These are phyloP conservation scores for Drosophila nebulosa DNA, from an alignment of 1,140 invertebrate species.

Conservation along the genomic window DNA sequence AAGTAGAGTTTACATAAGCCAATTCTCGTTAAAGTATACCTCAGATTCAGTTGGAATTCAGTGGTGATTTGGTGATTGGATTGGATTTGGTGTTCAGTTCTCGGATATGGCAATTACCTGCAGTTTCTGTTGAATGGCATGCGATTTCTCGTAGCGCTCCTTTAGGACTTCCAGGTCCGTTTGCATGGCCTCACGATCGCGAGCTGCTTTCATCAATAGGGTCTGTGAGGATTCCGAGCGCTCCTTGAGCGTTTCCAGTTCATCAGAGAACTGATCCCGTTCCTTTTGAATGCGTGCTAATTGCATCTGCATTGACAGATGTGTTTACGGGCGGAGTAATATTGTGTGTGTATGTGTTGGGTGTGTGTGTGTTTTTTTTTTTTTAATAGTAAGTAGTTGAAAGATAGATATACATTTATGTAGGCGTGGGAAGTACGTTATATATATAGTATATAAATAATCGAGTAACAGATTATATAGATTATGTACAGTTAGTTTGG, in stretches of 20 bases:
- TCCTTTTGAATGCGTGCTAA: constrained; percentile 93
- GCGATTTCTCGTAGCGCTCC: constrained; percentile 93
- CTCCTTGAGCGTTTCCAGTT: constrained; percentile 91
- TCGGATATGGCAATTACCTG: constrained; percentile 82
- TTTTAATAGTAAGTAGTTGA: no score
- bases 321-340: constrained; percentile 7
- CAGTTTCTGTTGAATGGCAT: constrained; percentile 91
- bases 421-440: constrained; percentile 49
- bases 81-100: neutral
- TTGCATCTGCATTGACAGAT: constrained; percentile 82
- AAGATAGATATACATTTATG: constrained; percentile 65
- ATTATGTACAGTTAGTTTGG: constrained; percentile 33
- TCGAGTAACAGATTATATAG: neutral
- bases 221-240: constrained; percentile 89
- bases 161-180: constrained; percentile 92
- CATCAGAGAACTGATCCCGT: constrained; percentile 89
- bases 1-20: constrained; percentile 20
- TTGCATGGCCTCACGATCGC: constrained; percentile 91
- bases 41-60: constrained; percentile 9
- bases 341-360: constrained; percentile 9
- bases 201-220: constrained; percentile 90
- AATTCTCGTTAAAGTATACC: constrained; percentile 27
- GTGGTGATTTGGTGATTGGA: no score
- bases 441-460: constrained; percentile 26
- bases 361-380: constrained; percentile 17